These are phyloP conservation scores for Sclerurus mexicanus DNA, from an alignment of 2,113 vertebrate species.

Conservation along the genomic window DNA sequence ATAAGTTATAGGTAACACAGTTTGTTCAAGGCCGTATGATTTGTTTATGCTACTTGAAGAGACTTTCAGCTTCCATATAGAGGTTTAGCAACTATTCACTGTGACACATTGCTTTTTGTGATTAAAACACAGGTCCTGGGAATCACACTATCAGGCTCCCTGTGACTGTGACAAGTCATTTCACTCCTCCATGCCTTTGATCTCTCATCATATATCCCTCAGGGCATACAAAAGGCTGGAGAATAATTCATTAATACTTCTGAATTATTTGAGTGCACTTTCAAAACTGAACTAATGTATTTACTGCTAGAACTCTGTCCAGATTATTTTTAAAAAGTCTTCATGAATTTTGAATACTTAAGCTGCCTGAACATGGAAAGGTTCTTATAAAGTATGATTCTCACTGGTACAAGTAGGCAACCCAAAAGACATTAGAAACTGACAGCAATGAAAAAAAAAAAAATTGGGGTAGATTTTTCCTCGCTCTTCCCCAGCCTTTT, in stretches of 20 bases:
- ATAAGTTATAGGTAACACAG: background rate
- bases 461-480: background rate
- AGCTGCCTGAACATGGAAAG: background rate
- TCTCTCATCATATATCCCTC: background rate
- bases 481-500: background rate
- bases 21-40: background rate
- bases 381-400: background rate
- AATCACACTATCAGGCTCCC: background rate
- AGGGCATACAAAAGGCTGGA: background rate
- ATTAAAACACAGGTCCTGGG: background rate
- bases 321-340: background rate
- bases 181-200: background rate
- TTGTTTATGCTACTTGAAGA: background rate
- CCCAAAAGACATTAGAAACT: background rate
- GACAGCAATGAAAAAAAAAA: background rate
- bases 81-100: background rate
- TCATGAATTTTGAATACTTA: background rate
- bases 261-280: background rate
- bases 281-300: background rate
- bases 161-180: background rate
- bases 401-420: background rate
- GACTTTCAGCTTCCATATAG: background rate
- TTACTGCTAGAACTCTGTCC: background rate
- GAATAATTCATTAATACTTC: background rate
- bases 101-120: background rate